Conservation (phyloP, 2,888 invertebrate species). For the Morinoia aosen region DNA sequence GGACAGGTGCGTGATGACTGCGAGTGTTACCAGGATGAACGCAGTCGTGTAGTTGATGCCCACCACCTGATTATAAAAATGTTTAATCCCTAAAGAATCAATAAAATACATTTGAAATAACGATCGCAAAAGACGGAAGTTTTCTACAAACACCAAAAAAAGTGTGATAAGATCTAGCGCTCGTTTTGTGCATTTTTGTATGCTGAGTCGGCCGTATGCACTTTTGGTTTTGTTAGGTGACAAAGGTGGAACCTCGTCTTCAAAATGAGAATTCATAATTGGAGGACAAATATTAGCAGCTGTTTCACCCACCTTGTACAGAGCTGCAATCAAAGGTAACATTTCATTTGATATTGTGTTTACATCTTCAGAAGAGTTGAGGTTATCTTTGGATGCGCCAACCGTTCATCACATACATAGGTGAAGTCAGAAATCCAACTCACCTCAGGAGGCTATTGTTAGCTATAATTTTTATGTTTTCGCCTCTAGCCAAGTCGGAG, state of each 20-base stretch:
- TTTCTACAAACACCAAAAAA: background rate
- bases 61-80: background rate
- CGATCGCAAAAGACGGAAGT: background rate
- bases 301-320: background rate
- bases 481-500: no score
- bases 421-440: no score
- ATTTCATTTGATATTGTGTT: background rate
- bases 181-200: background rate
- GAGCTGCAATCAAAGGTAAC: background rate
- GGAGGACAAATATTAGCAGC: background rate
- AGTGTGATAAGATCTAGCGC: background rate
- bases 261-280: background rate
- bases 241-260: background rate
- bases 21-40: background rate
- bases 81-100: background rate
- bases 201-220: background rate
- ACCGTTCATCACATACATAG: no score
- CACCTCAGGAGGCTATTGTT: no score
- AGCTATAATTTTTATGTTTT: no score
- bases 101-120: background rate
- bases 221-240: background rate
- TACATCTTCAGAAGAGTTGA: background rate
- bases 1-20: background rate
- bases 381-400: background rate
- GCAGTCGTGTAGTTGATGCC: slow-evolving; percentile 7